Conservation (phyloP, 2,113 vertebrate species). For the Grallaria varia region DNA sequence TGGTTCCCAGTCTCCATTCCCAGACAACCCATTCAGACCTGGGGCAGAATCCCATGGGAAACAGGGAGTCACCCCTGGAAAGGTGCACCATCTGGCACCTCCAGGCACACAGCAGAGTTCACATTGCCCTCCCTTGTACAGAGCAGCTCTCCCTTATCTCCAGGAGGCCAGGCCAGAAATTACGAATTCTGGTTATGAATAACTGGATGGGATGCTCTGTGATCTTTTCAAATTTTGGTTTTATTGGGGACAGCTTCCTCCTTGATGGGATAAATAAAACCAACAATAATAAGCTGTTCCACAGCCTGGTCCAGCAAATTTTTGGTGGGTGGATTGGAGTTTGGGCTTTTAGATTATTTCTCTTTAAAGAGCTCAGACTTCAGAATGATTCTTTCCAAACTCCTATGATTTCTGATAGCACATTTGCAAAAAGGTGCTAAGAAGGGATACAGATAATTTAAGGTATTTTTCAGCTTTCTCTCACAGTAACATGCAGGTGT, state of each 20-base stretch:
- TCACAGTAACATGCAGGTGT: not conserved
- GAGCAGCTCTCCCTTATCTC: not conserved
- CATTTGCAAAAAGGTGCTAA: not conserved
- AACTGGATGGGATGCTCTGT: not conserved
- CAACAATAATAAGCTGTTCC: not conserved
- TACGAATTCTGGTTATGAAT: not conserved
- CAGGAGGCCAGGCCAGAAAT: not conserved
- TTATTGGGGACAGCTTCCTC: not conserved
- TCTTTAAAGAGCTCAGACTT: not conserved
- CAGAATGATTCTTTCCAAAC: not conserved
- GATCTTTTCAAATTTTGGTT: not conserved
- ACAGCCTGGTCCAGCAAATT: not conserved
- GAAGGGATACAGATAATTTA: not conserved
- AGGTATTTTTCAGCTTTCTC: not conserved
- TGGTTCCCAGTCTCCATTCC: not conserved
- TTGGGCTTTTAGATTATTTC: not conserved
- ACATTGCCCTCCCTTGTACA: rapidly evolving
- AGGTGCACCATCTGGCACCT: not conserved
- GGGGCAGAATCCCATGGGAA: not conserved
- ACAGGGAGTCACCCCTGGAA: rapidly evolving
- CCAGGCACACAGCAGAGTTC: not conserved
- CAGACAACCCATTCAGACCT: no score
- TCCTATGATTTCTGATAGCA: not conserved
- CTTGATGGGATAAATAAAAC: not conserved
- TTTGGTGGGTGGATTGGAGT: not conserved